These are phyloP conservation scores for Synanceia verrucosa DNA, from an alignment of 2,797 vertebrate genomes.

Conservation along the genomic window DNA sequence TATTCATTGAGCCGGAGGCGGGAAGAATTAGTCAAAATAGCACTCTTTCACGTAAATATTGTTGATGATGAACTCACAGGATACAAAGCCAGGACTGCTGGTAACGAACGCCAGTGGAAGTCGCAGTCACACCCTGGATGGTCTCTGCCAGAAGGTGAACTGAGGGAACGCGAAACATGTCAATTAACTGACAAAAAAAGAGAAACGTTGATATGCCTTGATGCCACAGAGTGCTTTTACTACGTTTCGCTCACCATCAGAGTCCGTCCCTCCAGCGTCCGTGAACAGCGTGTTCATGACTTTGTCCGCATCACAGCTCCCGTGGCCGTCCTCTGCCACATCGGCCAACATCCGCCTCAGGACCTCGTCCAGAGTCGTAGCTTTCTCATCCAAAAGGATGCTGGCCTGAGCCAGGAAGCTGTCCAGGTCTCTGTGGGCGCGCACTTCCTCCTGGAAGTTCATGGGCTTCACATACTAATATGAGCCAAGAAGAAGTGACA, in stretches of 20 bases:
- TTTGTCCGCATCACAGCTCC: conserved; percentile 84
- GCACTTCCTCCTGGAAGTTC: conserved; percentile 93
- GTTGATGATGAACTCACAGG: conserved; percentile 84
- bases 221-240: background rate
- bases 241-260: conserved; percentile 79
- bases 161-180: conserved; percentile 54
- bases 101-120: conserved; percentile 89
- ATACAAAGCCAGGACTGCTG: conserved; percentile 97
- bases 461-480: conserved; percentile 92
- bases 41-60: background rate
- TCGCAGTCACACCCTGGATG: conserved; percentile 92
- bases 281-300: conserved; percentile 93
- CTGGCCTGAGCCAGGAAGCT: conserved; percentile 89
- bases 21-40: background rate
- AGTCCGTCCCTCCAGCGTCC: conserved; percentile 85
- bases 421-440: conserved; percentile 90
- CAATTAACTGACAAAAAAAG: background rate
- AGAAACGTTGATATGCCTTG: background rate
- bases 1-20: background rate
- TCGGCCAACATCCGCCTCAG: conserved; percentile 88
- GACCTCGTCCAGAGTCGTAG: conserved; percentile 89
- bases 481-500: background rate
- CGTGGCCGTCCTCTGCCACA: conserved; percentile 81
- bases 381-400: conserved; percentile 90
- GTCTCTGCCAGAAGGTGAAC: conserved; percentile 93